These are phyloP conservation scores for Alectura lathami DNA, from an alignment of 2,113 vertebrate species.

Conservation along the genomic window DNA sequence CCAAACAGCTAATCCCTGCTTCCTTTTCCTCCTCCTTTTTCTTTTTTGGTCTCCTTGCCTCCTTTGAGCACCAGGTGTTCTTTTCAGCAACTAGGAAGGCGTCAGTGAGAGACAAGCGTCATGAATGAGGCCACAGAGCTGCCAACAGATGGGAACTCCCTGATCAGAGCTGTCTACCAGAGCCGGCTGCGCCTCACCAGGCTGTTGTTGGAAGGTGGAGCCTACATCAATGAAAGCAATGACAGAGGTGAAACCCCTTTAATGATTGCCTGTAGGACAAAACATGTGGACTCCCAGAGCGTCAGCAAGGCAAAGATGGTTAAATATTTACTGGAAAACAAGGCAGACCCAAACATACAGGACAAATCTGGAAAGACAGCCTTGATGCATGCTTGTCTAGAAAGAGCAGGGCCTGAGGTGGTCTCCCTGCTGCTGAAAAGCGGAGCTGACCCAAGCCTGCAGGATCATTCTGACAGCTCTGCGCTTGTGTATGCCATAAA, in stretches of 20 bases:
- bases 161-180: constrained; percentile 89
- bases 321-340: constrained; percentile 90
- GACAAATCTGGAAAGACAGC: constrained; percentile 91
- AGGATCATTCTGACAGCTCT: constrained; percentile 86
- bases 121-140: constrained; percentile 80
- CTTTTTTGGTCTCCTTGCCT: not conserved
- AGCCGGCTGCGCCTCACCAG: constrained; percentile 88
- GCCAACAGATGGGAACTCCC: constrained; percentile 84
- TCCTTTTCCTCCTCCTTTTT: rapidly evolving
- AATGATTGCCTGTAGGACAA: constrained; percentile 89
- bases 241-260: constrained; percentile 89
- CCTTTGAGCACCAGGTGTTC: not conserved
- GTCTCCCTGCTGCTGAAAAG: constrained; percentile 82
- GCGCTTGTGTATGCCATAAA: constrained; percentile 89
- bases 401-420: constrained; percentile 83
- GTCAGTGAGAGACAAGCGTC: not conserved
- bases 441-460: constrained; percentile 87
- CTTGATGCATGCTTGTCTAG: constrained; percentile 89
- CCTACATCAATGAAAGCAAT: constrained; percentile 94
- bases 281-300: constrained; percentile 84
- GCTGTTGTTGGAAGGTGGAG: constrained; percentile 88
- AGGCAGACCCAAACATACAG: constrained; percentile 93
- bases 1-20: not conserved
- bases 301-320: constrained; percentile 89
- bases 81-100: not conserved